Evolutionary conservation across 2,888 invertebrate genomes (phyloP).

Genomic region (Tetheella fluctuosa): DNA sequence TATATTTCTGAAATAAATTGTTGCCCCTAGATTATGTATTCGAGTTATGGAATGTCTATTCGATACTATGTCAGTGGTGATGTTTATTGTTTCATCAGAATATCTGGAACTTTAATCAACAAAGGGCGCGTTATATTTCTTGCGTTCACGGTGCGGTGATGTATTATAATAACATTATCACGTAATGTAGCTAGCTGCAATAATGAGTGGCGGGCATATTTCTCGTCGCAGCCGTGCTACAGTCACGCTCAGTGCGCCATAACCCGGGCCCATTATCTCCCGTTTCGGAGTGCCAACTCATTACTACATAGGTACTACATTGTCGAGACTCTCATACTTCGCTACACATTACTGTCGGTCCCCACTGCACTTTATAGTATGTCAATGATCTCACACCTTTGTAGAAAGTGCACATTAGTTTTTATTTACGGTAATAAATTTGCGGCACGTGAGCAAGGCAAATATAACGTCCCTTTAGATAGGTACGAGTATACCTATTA

Average conservation of each 20-base stretch:
- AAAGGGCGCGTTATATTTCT: background rate
- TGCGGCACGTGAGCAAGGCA: background rate
- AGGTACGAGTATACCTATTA: no score
- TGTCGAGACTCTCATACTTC: constrained; percentile 19
- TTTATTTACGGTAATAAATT: background rate
- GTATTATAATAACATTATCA: constrained; percentile 34
- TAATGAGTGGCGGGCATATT: constrained; percentile 47
- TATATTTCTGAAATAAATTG: no score
- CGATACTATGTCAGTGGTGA: no score
- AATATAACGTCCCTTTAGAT: background rate
- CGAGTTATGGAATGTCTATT: no score
- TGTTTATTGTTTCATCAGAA: no score
- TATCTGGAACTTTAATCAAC: background rate
- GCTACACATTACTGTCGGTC: constrained; percentile 5
- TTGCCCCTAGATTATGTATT: no score
- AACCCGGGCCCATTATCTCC: constrained; percentile 64
- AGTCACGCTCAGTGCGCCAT: constrained; percentile 57
- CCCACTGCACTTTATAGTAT: constrained; percentile 9
- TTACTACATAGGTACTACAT: constrained; percentile 34
- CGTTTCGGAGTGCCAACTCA: constrained; percentile 58
- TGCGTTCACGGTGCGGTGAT: background rate
- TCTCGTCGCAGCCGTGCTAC: constrained; percentile 52
- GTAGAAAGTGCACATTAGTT: background rate
- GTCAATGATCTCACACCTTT: constrained; percentile 4
- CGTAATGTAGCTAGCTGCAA: constrained; percentile 35